Evolutionary conservation across 2,113 vertebrate genomes (phyloP).

Genomic region (Mastomys coucha): DNA sequence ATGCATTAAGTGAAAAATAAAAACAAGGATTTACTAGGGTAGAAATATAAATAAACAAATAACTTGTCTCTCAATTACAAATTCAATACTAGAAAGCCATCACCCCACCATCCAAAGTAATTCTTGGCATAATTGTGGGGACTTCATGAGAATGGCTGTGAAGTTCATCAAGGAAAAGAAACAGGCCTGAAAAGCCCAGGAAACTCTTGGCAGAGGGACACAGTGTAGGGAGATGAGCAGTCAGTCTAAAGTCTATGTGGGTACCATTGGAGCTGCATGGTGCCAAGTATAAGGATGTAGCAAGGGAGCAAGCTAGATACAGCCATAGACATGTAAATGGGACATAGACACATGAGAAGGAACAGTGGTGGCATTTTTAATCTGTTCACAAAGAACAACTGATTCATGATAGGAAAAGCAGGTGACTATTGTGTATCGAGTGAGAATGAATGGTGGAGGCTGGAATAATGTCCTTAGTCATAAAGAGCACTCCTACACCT

Average conservation of each 20-base stretch:
- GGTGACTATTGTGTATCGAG: background rate
- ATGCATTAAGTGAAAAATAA: background rate
- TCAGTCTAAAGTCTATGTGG: background rate
- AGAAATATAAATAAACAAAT: background rate
- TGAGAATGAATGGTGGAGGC: background rate
- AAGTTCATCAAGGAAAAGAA: background rate
- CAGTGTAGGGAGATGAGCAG: background rate
- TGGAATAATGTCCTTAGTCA: background rate
- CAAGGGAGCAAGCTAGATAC: no score
- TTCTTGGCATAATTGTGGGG: background rate
- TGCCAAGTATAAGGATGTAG: accelerated
- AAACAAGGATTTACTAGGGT: background rate
- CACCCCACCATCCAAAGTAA: no score
- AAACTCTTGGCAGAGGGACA: background rate
- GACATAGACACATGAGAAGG: no score
- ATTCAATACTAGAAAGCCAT: background rate
- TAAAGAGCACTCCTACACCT: background rate
- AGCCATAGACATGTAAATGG: background rate
- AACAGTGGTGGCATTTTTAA: background rate
- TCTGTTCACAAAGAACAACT: background rate
- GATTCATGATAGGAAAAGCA: background rate
- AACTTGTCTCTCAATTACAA: background rate
- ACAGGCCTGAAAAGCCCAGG: background rate
- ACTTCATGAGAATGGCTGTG: background rate
- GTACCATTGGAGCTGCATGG: background rate